Evolutionary conservation across 2,113 vertebrate species (phyloP), one percentile per base, ranked within the genome.

Genomic region (Scomber scombrus): DNA sequence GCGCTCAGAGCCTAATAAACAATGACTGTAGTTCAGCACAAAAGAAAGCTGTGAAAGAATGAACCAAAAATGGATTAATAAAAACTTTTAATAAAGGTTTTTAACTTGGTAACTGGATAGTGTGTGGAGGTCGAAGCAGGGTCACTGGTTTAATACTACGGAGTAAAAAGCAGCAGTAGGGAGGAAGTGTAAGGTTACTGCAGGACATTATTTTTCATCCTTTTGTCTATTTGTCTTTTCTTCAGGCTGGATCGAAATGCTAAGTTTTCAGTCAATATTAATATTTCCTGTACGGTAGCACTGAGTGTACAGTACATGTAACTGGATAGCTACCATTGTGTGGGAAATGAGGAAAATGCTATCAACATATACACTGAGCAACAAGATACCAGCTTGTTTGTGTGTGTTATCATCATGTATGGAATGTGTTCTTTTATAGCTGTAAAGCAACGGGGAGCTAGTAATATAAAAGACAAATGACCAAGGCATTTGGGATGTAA

Each of bases 181-280:
- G 43, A 79, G 31, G 79, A 88, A 64, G 77, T 82, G 60, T 88
- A 75, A 80, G 50, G 70, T 89, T 82, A 87, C 88, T 26, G 46
- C 64, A 72, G 52, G 63, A 64, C 18, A 29, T 70, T 80, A 31
- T 76, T 88, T 71, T 75, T 64, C 63, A 65, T 69, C 43, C 66
- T 67, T 83, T 74, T 50, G 52, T 80, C 73, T 81, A 62, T 90
- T 85, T 78, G n/a, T 68, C 63, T 52, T 69, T 75, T 78, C 66
- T 60, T 43, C 34, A 0, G 26, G 55, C 54, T 70, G 55, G 54
- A 85, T 78, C 43, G 55, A 88, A 74, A 85, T 49, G 73, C 69
- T 63, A 31, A 14, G n/a, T 77, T 86, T 86, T 85, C 58, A 66
- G 51, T 88, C 85, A 88, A 93, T 91, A 87, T 75, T 65, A 69